These are phyloP conservation scores for Syngnathus rostellatus DNA, from an alignment of 2,797 vertebrate species.

Conservation along the genomic window DNA sequence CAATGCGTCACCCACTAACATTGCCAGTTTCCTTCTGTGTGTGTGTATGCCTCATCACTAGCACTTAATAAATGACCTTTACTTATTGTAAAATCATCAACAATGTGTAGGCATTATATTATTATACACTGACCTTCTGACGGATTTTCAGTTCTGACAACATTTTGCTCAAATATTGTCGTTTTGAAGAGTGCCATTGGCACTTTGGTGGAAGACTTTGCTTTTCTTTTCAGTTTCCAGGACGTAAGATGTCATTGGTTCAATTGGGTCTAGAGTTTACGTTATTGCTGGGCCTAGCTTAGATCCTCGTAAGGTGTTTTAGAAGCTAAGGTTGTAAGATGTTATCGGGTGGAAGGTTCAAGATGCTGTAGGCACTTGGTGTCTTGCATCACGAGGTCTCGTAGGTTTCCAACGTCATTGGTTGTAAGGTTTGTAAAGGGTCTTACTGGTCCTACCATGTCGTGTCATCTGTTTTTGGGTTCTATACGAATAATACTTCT, in stretches of 20 bases:
- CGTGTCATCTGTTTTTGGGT: background rate
- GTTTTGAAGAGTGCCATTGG: background rate
- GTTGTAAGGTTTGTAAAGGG: background rate
- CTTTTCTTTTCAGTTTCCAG: background rate
- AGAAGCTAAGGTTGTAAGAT: too few species aligned
- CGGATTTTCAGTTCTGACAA: background rate
- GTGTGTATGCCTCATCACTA: background rate
- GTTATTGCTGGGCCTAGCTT: background rate
- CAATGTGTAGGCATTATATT: background rate
- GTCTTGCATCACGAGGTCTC: too few species aligned
- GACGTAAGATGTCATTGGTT: background rate
- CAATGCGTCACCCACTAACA: slow-evolving; percentile 1
- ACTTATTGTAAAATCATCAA: background rate
- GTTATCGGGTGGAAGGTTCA: too few species aligned
- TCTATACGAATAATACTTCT: background rate
- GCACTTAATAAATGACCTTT: background rate
- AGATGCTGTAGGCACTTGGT: too few species aligned
- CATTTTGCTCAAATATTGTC: background rate
- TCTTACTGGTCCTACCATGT: too few species aligned
- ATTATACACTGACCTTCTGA: background rate
- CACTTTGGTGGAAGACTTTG: background rate
- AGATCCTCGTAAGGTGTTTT: background rate
- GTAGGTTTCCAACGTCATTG: too few species aligned
- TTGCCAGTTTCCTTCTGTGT: background rate
- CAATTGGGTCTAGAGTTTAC: background rate